phyloP scores from a whole-genome alignment of 2,797 vertebrate species.

The Microtus agrestis region DNA sequence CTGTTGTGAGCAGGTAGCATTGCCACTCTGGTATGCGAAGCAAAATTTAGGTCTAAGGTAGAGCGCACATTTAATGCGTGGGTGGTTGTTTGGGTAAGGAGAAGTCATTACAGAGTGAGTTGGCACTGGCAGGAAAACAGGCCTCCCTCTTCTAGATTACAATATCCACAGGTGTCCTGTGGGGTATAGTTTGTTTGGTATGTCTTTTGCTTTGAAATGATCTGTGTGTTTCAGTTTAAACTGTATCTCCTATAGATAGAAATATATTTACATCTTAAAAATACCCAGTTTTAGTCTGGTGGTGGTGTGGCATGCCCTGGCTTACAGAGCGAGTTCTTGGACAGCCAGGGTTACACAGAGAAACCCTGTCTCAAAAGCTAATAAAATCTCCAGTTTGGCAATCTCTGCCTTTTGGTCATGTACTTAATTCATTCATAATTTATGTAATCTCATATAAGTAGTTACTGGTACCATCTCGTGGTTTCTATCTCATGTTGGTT shows the following conservation, averaged over 20 bases:
- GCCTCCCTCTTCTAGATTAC: neutral
- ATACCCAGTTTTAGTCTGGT: neutral
- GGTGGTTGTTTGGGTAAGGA: neutral
- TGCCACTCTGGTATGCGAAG: neutral
- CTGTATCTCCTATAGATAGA: neutral
- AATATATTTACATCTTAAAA: neutral
- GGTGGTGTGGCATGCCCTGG: neutral
- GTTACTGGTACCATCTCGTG: neutral
- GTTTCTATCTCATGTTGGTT: slow-evolving; percentile 1
- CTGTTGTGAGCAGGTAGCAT: neutral
- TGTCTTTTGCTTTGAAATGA: slow-evolving; percentile 21
- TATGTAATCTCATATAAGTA: neutral
- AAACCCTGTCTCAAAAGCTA: neutral
- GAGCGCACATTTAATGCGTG: neutral
- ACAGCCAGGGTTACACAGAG: neutral
- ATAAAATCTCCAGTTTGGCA: neutral
- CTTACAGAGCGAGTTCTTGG: neutral
- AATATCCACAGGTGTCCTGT: neutral
- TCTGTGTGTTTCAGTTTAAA: slow-evolving; percentile 39
- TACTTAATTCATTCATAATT: slow-evolving; percentile 1
- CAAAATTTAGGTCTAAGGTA: neutral
- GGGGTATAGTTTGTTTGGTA: neutral
- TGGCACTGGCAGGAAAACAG: neutral
- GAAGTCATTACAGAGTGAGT: neutral
- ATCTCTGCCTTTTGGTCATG: neutral